Base-by-base conservation (phyloP, 2,113 vertebrate genomes). In the Eurypyga helias region DNA sequence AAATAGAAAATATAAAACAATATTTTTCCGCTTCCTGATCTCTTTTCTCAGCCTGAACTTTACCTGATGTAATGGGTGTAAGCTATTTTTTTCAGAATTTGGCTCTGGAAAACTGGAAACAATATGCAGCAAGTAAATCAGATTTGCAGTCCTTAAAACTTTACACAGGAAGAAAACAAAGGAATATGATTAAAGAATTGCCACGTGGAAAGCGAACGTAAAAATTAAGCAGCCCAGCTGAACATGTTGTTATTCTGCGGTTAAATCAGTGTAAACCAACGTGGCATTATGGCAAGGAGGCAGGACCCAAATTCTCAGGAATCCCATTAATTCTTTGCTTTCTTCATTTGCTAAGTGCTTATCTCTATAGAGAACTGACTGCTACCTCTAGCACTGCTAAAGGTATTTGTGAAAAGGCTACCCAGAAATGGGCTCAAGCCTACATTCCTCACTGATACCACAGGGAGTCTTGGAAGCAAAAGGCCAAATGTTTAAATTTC, bases 401-500 rank as follows among this genome's bases (percentile, higher is more conserved):
- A 96, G 82, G 52, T 95, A 90, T 83, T 87, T 81, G 83, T 96
- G 84, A 80, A 93, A 95, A 94, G 88, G 57, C 73, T 81, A 70
- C 76, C 45, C 88, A 95, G 79, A 92, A 93, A 71, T 48, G 86
- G 51, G 55, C 20, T 83, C 33, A 94, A 95, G 52, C 54, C 70
- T 79, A 45, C 82, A 91, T 96, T 96, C 88, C 78, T 92, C 34
- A 3, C 29, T 83, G 91, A 62, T 90, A 85, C 33, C 65, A 95
- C 57, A 83, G 71, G 69, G 83, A 90, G 57, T 24, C 93, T 66
- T 65, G 64, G 91, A 72, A 92, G 78, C 18, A 64, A 51, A 89
- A 93, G 41, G 6, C 7, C 0, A 5, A 78, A 26, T 18, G 12
- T 76, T 95, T 84, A 57, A 31, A 91, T 79, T 89, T 91, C 57